Conservation (phyloP, 37 sponge, comb jelly and placozoan species). For the Corticium candelabrum region DNA sequence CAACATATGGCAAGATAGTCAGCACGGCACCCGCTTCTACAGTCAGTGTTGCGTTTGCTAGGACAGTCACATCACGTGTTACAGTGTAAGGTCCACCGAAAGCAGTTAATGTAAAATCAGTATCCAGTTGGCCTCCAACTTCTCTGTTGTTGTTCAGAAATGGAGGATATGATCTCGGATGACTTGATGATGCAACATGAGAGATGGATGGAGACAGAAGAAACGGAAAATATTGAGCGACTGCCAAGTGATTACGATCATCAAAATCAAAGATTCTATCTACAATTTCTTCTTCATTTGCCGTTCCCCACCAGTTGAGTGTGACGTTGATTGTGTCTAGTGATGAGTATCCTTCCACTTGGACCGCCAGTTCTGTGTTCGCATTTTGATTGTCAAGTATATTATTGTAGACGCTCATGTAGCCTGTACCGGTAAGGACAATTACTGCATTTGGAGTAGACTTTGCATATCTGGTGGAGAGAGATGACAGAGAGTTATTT, state of each 20-base stretch:
- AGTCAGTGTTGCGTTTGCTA: not conserved
- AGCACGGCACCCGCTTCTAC: not conserved
- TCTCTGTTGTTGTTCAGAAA: not conserved
- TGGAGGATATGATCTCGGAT: not conserved
- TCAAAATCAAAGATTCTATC: not conserved
- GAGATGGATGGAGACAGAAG: not conserved
- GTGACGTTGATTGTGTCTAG: not conserved
- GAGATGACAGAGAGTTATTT: too few relatives aligned
- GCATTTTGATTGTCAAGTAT: not conserved
- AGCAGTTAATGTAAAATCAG: not conserved
- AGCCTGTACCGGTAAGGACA: not conserved
- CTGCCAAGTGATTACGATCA: not conserved
- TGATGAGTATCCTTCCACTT: not conserved
- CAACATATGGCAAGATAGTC: not conserved
- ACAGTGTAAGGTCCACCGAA: not conserved
- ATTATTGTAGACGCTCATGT: not conserved
- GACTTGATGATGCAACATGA: not conserved
- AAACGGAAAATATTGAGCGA: not conserved
- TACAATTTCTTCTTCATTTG: not conserved
- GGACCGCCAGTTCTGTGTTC: not conserved
- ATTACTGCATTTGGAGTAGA: too few relatives aligned
- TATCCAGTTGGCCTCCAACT: not conserved
- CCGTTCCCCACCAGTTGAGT: not conserved
- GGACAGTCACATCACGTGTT: not conserved
- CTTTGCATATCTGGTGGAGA: too few relatives aligned